Base-by-base conservation (phyloP, 2,888 invertebrate species). In the Lycaena phlaeas region DNA sequence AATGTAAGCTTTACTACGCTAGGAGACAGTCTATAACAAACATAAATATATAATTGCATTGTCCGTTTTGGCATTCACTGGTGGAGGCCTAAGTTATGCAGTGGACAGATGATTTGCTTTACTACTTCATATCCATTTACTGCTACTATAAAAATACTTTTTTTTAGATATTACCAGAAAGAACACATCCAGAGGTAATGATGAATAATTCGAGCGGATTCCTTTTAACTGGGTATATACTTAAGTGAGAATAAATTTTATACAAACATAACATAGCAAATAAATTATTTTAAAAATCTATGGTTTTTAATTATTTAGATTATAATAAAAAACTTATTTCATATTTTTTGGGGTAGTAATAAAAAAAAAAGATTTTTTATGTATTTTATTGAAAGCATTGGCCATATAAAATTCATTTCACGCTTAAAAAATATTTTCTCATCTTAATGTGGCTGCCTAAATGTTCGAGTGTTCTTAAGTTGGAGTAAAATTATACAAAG, bases 161-260 rank as follows among this genome's bases (percentile, higher is more conserved):
- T 18, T 69, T 75, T 9, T 65, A 85, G 85, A 70, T 85, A 18
- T 75, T 96, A 47, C 91, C 93, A 1, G 91, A 94, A 50, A 87
- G 98, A 67, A 98, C 98, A 11, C 98, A 98, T 86, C 98, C 98
- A 1, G 92, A 94, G 64, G 95, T 98, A 25, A 89, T 89, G 56
- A 98, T 97, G 92, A 93, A 90, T 64, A 92, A 90, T 31, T 89
- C 89, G 44, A 94, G 97, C 60, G 98, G 98, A 1, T 98, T 92
- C 74, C 75, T 98, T 46, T 79, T 98, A 50, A 90, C 91, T 48
- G 97, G 92, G 44, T 88, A 84, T 65, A 77, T 67, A 63, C 72
- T 76, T 56, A 86, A 67, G 61, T 87, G 59, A 62, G 2, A 27
- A 7, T 7, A 4, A 28, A 28, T 28, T 4, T 18, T 14, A n/a